Evolutionary conservation across 2,888 invertebrate species (phyloP).

Genomic region (Polydesmus complanatus): DNA sequence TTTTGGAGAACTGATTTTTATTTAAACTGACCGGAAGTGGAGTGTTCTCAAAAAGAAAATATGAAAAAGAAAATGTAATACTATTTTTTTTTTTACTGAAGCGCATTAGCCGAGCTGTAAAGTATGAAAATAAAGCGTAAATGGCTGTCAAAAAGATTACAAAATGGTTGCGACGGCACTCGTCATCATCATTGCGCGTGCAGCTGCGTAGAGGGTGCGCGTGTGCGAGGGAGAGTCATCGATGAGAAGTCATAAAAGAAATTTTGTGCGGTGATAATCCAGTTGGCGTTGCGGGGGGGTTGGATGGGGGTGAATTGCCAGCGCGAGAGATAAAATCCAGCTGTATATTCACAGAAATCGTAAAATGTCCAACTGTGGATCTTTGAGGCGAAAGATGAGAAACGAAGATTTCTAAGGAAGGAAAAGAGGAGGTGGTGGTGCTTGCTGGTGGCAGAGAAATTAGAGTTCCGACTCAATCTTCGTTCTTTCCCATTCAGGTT

Average conservation of each 20-base stretch:
- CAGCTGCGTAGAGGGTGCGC: neutral
- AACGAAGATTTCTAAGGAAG: too few relatives aligned
- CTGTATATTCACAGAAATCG: neutral
- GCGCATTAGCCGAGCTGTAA: neutral
- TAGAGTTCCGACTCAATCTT: too few relatives aligned
- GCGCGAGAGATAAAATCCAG: neutral
- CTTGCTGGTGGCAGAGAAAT: too few relatives aligned
- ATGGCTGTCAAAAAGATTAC: neutral
- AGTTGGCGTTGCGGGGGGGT: neutral
- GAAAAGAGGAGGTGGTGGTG: too few relatives aligned
- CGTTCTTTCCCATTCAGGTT: too few relatives aligned
- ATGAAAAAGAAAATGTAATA: too few relatives aligned
- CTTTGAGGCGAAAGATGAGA: too few relatives aligned
- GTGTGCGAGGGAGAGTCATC: neutral
- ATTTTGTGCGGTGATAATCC: neutral
- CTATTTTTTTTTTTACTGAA: too few relatives aligned
- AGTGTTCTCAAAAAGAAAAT: too few relatives aligned
- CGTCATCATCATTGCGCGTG: neutral
- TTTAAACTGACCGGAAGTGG: too few relatives aligned
- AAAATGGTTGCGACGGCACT: neutral
- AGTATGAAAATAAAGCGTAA: neutral
- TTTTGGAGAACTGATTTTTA: too few relatives aligned
- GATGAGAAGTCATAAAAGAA: neutral
- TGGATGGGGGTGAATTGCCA: neutral
- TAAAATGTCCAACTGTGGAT: neutral